These are phyloP conservation scores for Paramormyrops kingsleyae DNA, from an alignment of 2,113 vertebrate genomes.

Conservation along the genomic window DNA sequence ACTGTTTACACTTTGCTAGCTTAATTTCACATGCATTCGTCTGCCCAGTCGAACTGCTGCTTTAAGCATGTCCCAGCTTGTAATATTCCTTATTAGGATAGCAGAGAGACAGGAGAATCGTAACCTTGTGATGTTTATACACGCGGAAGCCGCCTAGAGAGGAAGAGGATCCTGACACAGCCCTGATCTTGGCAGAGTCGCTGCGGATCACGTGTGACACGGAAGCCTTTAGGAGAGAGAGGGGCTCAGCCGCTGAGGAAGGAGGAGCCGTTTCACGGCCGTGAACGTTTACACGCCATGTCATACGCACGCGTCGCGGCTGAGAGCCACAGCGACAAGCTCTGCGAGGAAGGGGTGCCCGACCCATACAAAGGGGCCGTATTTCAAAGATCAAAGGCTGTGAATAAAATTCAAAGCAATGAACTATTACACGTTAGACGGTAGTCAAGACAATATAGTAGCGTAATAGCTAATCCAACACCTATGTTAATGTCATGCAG, in stretches of 20 bases:
- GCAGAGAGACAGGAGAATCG: not conserved
- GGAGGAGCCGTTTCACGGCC: not conserved
- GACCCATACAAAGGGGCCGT: not conserved
- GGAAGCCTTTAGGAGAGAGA: not conserved
- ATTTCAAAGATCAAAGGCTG: not conserved
- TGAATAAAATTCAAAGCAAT: not conserved
- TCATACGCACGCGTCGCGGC: not conserved
- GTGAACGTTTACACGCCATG: not conserved
- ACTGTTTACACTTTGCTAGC: not conserved
- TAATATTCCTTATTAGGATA: not conserved
- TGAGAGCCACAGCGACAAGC: not conserved
- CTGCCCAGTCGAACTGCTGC: not conserved
- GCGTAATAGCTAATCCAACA: not conserved
- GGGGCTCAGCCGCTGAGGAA: no score
- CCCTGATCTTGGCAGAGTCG: not conserved
- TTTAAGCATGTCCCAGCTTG: not conserved
- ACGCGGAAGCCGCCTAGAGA: not conserved
- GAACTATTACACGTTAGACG: not conserved
- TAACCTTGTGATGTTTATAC: not conserved
- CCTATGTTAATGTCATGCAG: not conserved
- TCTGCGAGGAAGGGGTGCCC: not conserved
- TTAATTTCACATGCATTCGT: not conserved
- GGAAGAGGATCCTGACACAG: not conserved
- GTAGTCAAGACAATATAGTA: not conserved
- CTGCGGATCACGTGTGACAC: not conserved